Conservation (phyloP, 2,113 vertebrate species). For the Syngnathus floridae region DNA sequence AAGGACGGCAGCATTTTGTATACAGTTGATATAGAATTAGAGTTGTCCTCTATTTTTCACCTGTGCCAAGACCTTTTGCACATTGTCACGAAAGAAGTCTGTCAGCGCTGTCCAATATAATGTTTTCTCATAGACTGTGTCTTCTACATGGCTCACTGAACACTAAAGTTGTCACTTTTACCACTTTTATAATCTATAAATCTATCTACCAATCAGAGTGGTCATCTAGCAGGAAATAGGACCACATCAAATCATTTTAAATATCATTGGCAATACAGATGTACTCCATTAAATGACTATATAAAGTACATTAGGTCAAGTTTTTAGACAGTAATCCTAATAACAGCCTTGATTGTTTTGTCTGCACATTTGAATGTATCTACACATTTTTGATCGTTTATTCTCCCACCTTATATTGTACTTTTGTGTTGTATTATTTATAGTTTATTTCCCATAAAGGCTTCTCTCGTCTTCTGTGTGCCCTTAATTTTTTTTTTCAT, state of each 20-base stretch:
- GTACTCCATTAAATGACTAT: conserved; percentile 10
- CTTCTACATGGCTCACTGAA: not conserved
- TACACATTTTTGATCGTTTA: conserved; percentile 21
- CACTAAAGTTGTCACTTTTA: conserved; percentile 38
- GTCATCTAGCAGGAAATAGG: conserved; percentile 26
- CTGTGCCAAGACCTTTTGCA: conserved; percentile 75
- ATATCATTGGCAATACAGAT: conserved; percentile 11
- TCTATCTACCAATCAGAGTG: conserved; percentile 36
- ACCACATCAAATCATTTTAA: conserved; percentile 6
- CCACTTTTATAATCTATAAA: conserved; percentile 38
- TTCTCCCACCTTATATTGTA: conserved; percentile 6
- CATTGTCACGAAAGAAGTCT: conserved; percentile 50
- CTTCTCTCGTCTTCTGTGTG: not conserved
- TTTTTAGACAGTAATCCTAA: conserved; percentile 7
- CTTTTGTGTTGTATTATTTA: conserved; percentile 7
- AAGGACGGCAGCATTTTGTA: conserved; percentile 62
- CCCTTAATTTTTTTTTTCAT: no score
- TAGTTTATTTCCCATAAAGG: not conserved
- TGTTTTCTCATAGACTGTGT: conserved; percentile 22
- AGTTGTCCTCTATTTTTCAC: conserved; percentile 84
- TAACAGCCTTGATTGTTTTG: conserved; percentile 39
- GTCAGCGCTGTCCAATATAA: conserved; percentile 45
- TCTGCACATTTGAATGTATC: conserved; percentile 59
- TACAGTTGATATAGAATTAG: conserved; percentile 56
- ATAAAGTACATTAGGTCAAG: not conserved